Percentiles rank a stretch among this genome's conserved stretches.
These are phyloP conservation scores for Odontomachus brunneus DNA, from an alignment of 1,140 invertebrate species.

Conservation along the genomic window DNA sequence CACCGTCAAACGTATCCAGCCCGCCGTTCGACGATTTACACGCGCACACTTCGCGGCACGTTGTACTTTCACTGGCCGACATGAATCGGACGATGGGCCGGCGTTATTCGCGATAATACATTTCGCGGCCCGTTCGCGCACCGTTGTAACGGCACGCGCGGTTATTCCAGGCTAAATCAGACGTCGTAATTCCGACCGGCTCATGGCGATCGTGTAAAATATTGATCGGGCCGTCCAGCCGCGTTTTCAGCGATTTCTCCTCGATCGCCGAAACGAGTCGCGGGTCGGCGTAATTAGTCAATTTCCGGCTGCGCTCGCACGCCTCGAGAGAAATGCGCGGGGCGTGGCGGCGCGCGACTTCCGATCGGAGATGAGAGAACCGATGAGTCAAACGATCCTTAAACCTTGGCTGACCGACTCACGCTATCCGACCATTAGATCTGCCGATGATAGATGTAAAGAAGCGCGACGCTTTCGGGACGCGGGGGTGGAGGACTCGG, in stretches of 20 bases:
- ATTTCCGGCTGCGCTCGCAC: slow-evolving; percentile 54
- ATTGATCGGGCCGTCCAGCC: slow-evolving; percentile 17
- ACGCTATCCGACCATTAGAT: slow-evolving; percentile 82
- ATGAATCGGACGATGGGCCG: slow-evolving; percentile 32
- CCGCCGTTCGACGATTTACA: slow-evolving; percentile 34
- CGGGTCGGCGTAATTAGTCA: slow-evolving; percentile 50
- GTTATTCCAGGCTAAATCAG: slow-evolving; percentile 39
- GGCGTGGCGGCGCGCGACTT: slow-evolving; percentile 47
- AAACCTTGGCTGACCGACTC: slow-evolving; percentile 55
- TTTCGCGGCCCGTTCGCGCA: neutral
- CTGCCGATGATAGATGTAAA: slow-evolving; percentile 80
- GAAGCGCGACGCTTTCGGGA: slow-evolving; percentile 35
- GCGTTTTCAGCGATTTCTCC: slow-evolving; percentile 35
- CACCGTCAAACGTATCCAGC: slow-evolving; percentile 26
- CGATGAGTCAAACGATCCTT: slow-evolving; percentile 70
- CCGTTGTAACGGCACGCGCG: slow-evolving; percentile 11
- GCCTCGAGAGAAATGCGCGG: slow-evolving; percentile 22
- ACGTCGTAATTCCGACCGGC: slow-evolving; percentile 28
- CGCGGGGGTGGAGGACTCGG: slow-evolving; percentile 28
- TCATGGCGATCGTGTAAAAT: slow-evolving; percentile 21
- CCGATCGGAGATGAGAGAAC: slow-evolving; percentile 62
- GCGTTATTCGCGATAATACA: slow-evolving; percentile 17
- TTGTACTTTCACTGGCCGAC: slow-evolving; percentile 43
- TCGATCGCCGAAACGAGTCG: neutral
- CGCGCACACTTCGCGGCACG: slow-evolving; percentile 1